Percentiles rank a stretch among this genome's conserved stretches.
These are phyloP conservation scores for Erpobdella octoculata DNA, from an alignment of 2,888 invertebrate species.

Conservation along the genomic window DNA sequence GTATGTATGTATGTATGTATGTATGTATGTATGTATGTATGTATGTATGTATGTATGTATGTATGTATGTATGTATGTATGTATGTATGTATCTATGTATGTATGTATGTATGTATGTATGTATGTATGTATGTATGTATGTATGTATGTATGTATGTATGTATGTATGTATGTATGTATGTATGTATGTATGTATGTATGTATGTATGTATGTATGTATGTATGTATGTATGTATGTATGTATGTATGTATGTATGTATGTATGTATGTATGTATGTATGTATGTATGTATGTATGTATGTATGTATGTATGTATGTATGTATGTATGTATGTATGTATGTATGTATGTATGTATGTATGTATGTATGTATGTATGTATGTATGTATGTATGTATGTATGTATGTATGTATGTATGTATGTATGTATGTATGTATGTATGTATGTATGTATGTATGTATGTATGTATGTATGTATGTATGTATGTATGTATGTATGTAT, in stretches of 20 bases:
- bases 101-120: background rate
- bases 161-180: too few species aligned
- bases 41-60: background rate
- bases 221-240: slow-evolving; percentile 4
- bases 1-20: slow-evolving; percentile 1
- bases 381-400: background rate
- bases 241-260: slow-evolving; percentile 20
- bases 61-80: slow-evolving; percentile 16
- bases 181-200: too few species aligned
- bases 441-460: background rate
- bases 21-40: background rate
- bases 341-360: slow-evolving; percentile 10
- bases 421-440: background rate
- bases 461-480: slow-evolving; percentile 17
- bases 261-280: slow-evolving; percentile 25
- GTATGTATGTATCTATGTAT: background rate
- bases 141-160: background rate
- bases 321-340: slow-evolving; percentile 22
- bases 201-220: background rate
- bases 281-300: slow-evolving; percentile 24
- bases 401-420: background rate
- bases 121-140: background rate
- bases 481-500: slow-evolving; percentile 11
- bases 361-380: background rate
- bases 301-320: slow-evolving; percentile 19